phyloP scores from a whole-genome alignment of 2,797 vertebrate genomes.

The Typhlichthys eigenmanni region DNA sequence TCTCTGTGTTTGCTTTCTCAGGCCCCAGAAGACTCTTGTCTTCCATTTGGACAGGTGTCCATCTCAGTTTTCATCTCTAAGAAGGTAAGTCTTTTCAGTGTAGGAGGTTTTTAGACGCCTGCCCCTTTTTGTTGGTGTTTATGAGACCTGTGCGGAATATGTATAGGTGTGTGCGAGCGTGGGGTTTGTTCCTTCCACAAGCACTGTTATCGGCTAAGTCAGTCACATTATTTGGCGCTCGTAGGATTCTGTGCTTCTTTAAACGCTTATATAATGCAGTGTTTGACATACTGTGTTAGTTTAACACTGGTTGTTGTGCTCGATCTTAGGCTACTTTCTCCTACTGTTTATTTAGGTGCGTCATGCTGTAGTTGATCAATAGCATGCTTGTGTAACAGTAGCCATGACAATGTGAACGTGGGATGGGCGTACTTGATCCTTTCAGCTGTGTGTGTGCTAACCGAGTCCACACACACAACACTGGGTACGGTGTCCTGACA shows the following conservation, averaged over 20 bases:
- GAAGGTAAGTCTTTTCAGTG: constrained; percentile 56
- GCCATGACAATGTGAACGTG: background rate
- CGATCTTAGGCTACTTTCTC: too few species aligned
- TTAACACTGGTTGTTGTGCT: too few species aligned
- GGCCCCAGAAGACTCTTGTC: constrained; percentile 44
- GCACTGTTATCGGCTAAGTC: too few species aligned
- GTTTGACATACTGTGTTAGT: too few species aligned
- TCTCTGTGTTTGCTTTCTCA: constrained; percentile 6
- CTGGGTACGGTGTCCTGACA: too few species aligned
- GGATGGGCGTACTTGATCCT: background rate
- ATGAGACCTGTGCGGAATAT: background rate
- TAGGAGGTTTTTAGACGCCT: background rate
- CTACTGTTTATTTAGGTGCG: background rate
- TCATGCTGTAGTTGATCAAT: background rate
- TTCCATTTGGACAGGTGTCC: constrained; percentile 64
- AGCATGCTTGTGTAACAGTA: background rate
- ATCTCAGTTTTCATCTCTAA: constrained; percentile 52
- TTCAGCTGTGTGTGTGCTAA: background rate
- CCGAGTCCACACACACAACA: too few species aligned
- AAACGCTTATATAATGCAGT: too few species aligned
- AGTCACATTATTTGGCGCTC: too few species aligned
- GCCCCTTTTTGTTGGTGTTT: background rate
- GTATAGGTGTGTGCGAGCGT: too few species aligned
- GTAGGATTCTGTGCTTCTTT: too few species aligned
- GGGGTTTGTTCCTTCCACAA: too few species aligned